These are phyloP conservation scores for Parthenolecanium corni DNA, from an alignment of 2,888 invertebrate species.

Conservation along the genomic window DNA sequence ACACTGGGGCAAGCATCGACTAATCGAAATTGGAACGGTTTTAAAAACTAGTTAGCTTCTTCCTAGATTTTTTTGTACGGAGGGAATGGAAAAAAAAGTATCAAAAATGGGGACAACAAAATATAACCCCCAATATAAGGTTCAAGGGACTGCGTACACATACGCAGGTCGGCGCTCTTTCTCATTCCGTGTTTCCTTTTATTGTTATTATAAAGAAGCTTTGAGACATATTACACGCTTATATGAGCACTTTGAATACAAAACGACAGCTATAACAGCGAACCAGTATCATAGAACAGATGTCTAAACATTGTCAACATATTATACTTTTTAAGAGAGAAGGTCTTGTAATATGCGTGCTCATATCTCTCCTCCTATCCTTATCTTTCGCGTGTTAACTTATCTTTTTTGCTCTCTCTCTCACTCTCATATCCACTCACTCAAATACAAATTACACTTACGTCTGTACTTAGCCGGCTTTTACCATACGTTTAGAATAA, in stretches of 20 bases:
- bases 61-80: neutral
- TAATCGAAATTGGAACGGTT: conserved; percentile 12
- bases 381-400: conserved; percentile 1
- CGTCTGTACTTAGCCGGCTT: conserved; percentile 3
- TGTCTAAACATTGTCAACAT: conserved; percentile 28
- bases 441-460: neutral
- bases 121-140: neutral
- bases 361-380: neutral
- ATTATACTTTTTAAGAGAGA: conserved; percentile 12
- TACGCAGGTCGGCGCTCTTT: conserved; percentile 1
- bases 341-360: too few relatives aligned
- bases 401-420: neutral
- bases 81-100: neutral
- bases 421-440: neutral
- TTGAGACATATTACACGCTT: conserved; percentile 25
- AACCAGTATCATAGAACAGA: conserved; percentile 27
- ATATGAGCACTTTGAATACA: conserved; percentile 25
- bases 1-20: neutral
- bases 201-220: conserved; percentile 28
- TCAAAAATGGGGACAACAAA: neutral
- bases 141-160: neutral
- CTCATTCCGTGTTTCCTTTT: conserved; percentile 7
- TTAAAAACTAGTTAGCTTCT: conserved; percentile 8
- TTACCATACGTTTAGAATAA: conserved; percentile 3
- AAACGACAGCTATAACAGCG: conserved; percentile 19